phyloP scores from a whole-genome alignment of 2,113 vertebrate genomes.

The Salvelinus alpinus region DNA sequence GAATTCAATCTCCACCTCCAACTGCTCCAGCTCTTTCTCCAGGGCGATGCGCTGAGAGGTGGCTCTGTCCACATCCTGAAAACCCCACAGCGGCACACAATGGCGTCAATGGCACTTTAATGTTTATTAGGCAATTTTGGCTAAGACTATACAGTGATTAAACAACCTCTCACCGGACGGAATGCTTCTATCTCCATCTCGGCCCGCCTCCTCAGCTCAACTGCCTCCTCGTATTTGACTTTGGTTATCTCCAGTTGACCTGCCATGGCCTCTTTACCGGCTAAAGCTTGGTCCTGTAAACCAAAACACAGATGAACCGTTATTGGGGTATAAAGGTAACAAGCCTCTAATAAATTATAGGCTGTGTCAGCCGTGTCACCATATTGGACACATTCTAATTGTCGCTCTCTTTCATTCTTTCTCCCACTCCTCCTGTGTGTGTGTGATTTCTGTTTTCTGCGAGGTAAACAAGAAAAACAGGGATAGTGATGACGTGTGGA shows the following conservation, averaged over 20 bases:
- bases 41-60: conserved; percentile 66
- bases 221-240: conserved; percentile 72
- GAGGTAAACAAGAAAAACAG: conserved; percentile 17
- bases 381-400: not conserved
- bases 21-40: conserved; percentile 71
- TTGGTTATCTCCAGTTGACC: conserved; percentile 70
- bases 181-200: conserved; percentile 75
- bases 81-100: not conserved
- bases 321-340: conserved; percentile 28
- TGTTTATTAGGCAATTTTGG: not conserved
- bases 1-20: conserved; percentile 75
- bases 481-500: not conserved
- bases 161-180: conserved; percentile 67
- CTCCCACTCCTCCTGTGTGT: not conserved
- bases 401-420: not conserved
- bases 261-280: conserved; percentile 64
- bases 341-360: not conserved
- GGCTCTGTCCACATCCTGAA: conserved; percentile 66
- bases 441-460: conserved; percentile 22
- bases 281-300: conserved; percentile 74
- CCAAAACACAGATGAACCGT: conserved; percentile 22
- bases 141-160: not conserved
- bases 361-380: not conserved
- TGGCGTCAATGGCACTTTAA: not conserved
- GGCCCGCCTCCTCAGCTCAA: conserved; percentile 73